A percentile compares a stretch with the other conserved stretches of the same genome.
These are phyloP conservation scores for Peromyscus aztecus DNA, from an alignment of 2,797 vertebrate genomes.

Conservation along the genomic window DNA sequence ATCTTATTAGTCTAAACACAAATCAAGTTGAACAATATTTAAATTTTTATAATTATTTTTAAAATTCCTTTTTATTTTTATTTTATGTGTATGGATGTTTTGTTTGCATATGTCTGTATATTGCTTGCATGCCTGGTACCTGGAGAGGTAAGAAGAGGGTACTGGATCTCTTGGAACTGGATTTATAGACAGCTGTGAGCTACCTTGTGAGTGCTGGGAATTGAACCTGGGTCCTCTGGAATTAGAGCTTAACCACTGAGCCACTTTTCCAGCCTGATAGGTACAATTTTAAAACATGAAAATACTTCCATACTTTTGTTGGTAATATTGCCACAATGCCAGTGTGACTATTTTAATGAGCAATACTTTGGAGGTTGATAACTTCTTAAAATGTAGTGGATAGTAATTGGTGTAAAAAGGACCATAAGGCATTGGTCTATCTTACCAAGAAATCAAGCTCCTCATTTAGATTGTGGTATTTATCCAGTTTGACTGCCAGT, in stretches of 20 bases:
- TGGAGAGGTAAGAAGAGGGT: background rate
- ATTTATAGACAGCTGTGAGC: background rate
- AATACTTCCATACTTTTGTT: background rate
- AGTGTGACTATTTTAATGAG: background rate
- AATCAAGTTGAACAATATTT: background rate
- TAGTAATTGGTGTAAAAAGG: background rate
- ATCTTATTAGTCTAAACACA: conserved; percentile 5
- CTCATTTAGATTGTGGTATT: conserved; percentile 69
- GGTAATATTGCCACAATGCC: background rate
- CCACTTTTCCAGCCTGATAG: background rate
- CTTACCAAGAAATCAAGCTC: conserved; percentile 78
- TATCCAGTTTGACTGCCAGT: conserved; percentile 65
- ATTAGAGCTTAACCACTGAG: background rate
- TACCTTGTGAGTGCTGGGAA: background rate
- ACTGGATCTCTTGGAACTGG: background rate
- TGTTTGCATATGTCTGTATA: background rate
- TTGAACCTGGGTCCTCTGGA: background rate
- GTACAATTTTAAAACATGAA: background rate
- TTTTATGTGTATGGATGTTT: background rate
- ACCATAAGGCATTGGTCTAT: background rate
- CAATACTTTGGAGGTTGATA: background rate
- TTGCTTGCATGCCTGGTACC: background rate
- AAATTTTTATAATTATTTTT: background rate
- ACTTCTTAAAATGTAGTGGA: conserved; percentile 38
- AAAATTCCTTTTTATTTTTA: background rate